Conservation (phyloP, 2,888 invertebrate genomes). For the Drosophila maculinotata region DNA sequence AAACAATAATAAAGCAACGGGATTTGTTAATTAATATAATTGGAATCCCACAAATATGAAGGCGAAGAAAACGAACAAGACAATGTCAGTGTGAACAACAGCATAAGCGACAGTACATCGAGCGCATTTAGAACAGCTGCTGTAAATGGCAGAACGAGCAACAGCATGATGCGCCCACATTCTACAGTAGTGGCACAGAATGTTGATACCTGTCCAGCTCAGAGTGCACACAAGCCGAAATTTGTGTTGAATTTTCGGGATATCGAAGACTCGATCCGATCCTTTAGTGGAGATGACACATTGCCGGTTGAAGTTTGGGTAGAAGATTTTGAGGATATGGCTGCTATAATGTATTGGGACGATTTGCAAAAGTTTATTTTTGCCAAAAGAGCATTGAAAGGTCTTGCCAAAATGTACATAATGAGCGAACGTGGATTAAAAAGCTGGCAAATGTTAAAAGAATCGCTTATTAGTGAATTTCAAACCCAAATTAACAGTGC, state of each 20-base stretch:
- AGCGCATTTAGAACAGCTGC: too few species aligned
- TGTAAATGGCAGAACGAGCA: too few species aligned
- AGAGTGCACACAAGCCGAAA: neutral
- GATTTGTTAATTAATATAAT: too few species aligned
- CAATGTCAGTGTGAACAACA: too few species aligned
- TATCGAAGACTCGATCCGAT: neutral
- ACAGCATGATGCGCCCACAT: too few species aligned
- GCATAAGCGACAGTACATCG: too few species aligned
- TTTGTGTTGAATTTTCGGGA: neutral
- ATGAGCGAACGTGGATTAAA: neutral
- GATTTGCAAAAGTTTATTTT: constrained; percentile 9
- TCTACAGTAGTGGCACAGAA: too few species aligned
- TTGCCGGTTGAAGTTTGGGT: too few species aligned
- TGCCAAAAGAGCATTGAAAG: constrained; percentile 8
- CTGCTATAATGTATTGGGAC: neutral
- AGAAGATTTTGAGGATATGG: constrained; percentile 14
- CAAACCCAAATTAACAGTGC: neutral
- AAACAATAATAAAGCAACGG: too few species aligned
- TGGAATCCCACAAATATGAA: too few species aligned
- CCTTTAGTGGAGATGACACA: constrained; percentile 9
- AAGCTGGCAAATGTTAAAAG: constrained; percentile 1
- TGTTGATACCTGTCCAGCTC: neutral
- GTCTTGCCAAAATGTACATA: neutral
- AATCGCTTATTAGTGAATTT: neutral
- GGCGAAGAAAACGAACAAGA: too few species aligned